Percentiles rank a stretch among this genome's conserved stretches.
Evolutionary conservation across 2,113 vertebrate species (phyloP).

Genomic region (Zootoca vivipara): DNA sequence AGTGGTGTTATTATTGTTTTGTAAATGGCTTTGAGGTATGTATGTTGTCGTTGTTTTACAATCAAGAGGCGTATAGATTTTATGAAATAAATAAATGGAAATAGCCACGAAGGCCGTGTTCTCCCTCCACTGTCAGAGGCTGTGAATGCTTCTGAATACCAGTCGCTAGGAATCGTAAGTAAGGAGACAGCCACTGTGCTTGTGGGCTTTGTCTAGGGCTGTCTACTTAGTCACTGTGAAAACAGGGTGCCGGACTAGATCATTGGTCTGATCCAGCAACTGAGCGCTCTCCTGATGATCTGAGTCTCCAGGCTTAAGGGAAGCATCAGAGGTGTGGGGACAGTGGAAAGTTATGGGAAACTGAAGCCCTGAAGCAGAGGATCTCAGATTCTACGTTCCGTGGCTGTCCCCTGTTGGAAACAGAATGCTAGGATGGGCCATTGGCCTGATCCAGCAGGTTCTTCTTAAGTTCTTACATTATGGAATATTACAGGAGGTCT

Average conservation of each 20-base stretch:
- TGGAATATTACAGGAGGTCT: too few relatives aligned
- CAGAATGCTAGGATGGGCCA: background rate
- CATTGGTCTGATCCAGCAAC: background rate
- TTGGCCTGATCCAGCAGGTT: too few relatives aligned
- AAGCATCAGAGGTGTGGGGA: background rate
- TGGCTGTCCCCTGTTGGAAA: background rate
- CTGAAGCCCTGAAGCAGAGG: background rate
- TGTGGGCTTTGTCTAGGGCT: background rate
- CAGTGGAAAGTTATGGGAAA: background rate
- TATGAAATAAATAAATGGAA: too few relatives aligned
- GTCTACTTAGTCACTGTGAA: background rate
- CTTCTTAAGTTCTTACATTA: too few relatives aligned
- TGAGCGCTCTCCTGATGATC: background rate
- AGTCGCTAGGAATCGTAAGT: background rate
- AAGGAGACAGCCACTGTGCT: background rate
- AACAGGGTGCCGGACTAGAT: background rate
- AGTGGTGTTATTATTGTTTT: too few relatives aligned
- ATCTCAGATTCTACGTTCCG: background rate
- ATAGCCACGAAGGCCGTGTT: too few relatives aligned
- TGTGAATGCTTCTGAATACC: background rate
- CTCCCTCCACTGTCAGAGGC: too few relatives aligned
- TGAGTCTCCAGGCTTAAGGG: background rate
- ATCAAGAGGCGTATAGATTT: too few relatives aligned
- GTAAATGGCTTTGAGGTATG: too few relatives aligned
- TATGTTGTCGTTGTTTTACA: too few relatives aligned